Base-by-base conservation (phyloP, 2,797 vertebrate genomes). In the Bryconaethiops microstoma region DNA sequence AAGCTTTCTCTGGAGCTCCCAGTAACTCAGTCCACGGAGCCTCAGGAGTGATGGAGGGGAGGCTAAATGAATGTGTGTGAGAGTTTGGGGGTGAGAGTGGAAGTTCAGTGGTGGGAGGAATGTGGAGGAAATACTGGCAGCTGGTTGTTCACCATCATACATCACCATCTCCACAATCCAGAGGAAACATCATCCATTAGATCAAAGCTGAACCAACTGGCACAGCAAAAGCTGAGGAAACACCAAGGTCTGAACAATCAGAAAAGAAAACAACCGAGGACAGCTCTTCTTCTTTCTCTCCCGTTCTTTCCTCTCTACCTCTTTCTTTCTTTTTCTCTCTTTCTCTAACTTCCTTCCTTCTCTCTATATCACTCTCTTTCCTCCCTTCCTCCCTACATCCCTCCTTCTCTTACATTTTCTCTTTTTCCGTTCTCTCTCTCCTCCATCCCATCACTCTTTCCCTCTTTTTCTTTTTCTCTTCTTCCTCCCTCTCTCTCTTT, bases 81-180 rank as follows among this genome's bases (percentile, higher is more conserved):
- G 52, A 6, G 17, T 16, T 16, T 52, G 50, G 52, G 52, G 52
- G 16, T 17, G 88, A 85, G 91, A n/a, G 59, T 4, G 23, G 2
- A 84, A 73, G 91, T 89, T 89, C 89, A 88, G 81, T 71, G 83
- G 88, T 86, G 88, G 90, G 88, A 89, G 90, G 88, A 89, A 90
- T 81, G 80, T 69, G 77, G 88, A 93, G 92, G 92, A 93, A 93
- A 92, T 91, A 89, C 91, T 89, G 88, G 88, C 80, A 89, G 90
- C 87, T 78, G 90, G 88, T 87, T 91, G 77, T 80, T 87, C 86
- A 86, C 87, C 83, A 88, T 91, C 90, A 92, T 94, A 91, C 88
- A 94, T 94, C 91, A 94, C 79, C 17, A 25, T 79, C 62, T 57
- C 48, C 57, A 75, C 67, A 85, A 75, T 76, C 78, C 62, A 63